Base-by-base conservation (phyloP, 2,113 vertebrate genomes). In the Mobula hypostoma region DNA sequence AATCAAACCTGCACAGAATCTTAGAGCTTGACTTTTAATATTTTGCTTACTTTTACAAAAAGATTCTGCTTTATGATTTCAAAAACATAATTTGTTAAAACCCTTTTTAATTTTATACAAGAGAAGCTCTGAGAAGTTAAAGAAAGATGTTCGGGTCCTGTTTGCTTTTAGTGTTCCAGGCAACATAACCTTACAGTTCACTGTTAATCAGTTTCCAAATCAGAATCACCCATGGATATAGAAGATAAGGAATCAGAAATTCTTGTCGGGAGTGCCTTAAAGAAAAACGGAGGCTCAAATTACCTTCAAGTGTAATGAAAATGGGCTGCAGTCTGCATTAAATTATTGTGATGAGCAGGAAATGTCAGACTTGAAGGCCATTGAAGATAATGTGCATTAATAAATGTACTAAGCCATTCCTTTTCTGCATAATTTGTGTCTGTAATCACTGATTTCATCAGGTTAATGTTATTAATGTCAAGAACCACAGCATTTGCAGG, bases 211-310 rank as follows among this genome's bases (percentile, higher is more conserved):
- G 36, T 70, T 93, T 93, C 48, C n/a, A 93, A 93, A 93, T 93
- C 36, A 74, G 36, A 93, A 74, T 32, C 70, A 93, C 91, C 91
- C 72, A 70, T 36, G 12, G 91, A 74, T 48, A 74, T 56, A 21
- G 91, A 74, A 93, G 91, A 93, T 74, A 74, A 76, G 40, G 32
- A 93, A 93, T 93, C 91, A 76, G 91, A 93, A 93, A 93, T 93
- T 76, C 91, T 48, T 93, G 91, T 93, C 70, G 40, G 68, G 72
- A 70, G 36, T 7, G 36, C 40, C 91, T 76, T 74, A 14, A 93
- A 27, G 40, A 56, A 93, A 93, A 93, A 74, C 3, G 66, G 68
- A 93, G 91, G 40, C 91, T 93, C 68, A 74, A 74, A 74, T 93
- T 93, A 74, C 91, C 66, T 24, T 24, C 68, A 93, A 93, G 29